Evolutionary conservation across 2,797 vertebrate genomes (phyloP), one percentile per base, ranked within the genome.

Genomic region (Eulemur mongoz): DNA sequence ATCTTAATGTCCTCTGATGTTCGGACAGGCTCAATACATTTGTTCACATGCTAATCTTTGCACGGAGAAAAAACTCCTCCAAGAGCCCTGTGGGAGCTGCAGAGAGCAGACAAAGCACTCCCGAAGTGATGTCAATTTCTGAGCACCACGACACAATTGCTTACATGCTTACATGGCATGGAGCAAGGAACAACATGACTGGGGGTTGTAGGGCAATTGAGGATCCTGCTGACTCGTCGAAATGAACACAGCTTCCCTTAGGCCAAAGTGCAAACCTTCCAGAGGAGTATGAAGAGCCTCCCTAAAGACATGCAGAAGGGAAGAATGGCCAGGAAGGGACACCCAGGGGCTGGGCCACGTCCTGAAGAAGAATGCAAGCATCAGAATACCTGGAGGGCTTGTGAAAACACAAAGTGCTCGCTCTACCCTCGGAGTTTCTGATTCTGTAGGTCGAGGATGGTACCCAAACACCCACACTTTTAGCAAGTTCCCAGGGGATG

Each of bases 41-140:
- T 93, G 88, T 95, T 97, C 84, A 91, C 70, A 88, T 95, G 83
- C 90, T 98, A 83, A 96, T 98, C 93, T 95, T 80, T 40, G 76
- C 75, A 80, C 52, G 75, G 91, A 96, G 88, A 95, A 93, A 94
- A 92, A 95, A 86, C 93, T 89, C 82, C 92, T 81, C 18, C 52
- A 43, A 69, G 59, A 88, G 40, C 80, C 97, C 80, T 81, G 30
- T 79, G 88, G 38, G 17, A 76, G 27, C 30, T 20, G 54, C 80
- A 87, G 90, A 91, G 73, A 96, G 43, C 45, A 81, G 32, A 50
- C 35, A 40, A 27, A 93, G 93, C 63, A 63, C 11, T 75, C 75
- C 32, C 65, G 57, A 45, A 48, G 78, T 6, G 72, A 80, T 5
- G 59, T 30, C 52, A 38, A 0, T 57, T 91, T 89, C 65, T 85